These are phyloP conservation scores for Eupsilia transversa DNA, from an alignment of 2,888 invertebrate species.

Conservation along the genomic window DNA sequence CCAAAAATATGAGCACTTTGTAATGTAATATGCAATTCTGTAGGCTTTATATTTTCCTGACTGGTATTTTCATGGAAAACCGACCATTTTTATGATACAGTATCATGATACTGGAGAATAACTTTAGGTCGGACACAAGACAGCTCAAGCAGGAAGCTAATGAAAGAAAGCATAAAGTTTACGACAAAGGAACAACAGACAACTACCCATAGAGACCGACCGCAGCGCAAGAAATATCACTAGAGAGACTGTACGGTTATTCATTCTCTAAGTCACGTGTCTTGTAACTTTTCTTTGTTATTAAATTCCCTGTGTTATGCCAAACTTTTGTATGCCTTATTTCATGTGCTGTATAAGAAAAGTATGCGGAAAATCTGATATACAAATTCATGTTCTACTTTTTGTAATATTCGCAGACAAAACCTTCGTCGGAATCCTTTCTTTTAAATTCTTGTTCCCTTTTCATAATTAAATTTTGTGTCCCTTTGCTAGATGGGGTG, in stretches of 20 bases:
- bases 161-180: conserved; percentile 57
- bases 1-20: conserved; percentile 66
- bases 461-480: conserved; percentile 18
- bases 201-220: conserved; percentile 28
- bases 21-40: conserved; percentile 72
- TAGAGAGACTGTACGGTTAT: conserved; percentile 16
- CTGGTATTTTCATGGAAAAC: conserved; percentile 61
- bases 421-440: neutral
- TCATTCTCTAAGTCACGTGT: conserved; percentile 35
- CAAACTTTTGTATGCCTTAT: conserved; percentile 34
- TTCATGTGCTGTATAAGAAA: conserved; percentile 24
- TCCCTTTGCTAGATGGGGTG: conserved; percentile 79
- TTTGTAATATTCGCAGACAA: conserved; percentile 5
- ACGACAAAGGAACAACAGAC: conserved; percentile 36
- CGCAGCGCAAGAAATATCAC: conserved; percentile 36
- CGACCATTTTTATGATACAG: conserved; percentile 51
- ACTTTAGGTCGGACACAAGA: conserved; percentile 40
- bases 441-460: conserved; percentile 11
- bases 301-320: conserved; percentile 41
- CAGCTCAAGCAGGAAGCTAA: conserved; percentile 38
- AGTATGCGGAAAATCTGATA: conserved; percentile 30
- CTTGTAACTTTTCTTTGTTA: conserved; percentile 41
- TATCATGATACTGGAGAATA: conserved; percentile 45
- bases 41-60: conserved; percentile 67
- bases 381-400: conserved; percentile 10